Conservation (phyloP, 2,797 vertebrate species). For the Falco novaeseelandiae region DNA sequence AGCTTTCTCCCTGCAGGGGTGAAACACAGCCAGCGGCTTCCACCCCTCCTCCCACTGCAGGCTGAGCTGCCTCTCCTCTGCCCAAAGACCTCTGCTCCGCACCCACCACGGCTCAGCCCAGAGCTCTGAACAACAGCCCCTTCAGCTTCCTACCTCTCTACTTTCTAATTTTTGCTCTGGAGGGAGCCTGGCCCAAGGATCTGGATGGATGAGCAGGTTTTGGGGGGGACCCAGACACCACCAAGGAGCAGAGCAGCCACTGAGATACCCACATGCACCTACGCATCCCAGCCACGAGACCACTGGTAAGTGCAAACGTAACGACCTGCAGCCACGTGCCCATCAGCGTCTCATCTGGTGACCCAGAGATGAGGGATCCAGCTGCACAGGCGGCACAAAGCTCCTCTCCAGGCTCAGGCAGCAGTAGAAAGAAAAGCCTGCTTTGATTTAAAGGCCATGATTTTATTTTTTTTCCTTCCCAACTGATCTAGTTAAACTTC, state of each 20-base stretch:
- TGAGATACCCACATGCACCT: fast-evolving
- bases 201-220: neutral
- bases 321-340: neutral
- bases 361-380: neutral
- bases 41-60: neutral
- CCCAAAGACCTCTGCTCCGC: neutral
- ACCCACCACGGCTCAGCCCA: neutral
- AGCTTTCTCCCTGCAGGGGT: conserved; percentile 44
- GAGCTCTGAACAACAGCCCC: neutral
- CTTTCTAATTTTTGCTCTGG: neutral
- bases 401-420: neutral
- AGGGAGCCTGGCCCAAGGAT: fast-evolving
- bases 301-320: neutral
- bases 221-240: neutral
- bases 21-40: conserved; percentile 55
- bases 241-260: neutral
- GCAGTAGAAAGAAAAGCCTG: neutral
- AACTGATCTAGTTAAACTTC: conserved; percentile 62
- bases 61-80: neutral
- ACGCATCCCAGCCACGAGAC: fast-evolving
- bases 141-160: neutral
- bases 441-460: conserved; percentile 20
- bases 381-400: neutral
- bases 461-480: neutral
- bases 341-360: neutral